Evolutionary conservation across 1,140 invertebrate genomes (phyloP), one percentile per base, ranked within the genome.

Genomic region (Heterodera schachtii): DNA sequence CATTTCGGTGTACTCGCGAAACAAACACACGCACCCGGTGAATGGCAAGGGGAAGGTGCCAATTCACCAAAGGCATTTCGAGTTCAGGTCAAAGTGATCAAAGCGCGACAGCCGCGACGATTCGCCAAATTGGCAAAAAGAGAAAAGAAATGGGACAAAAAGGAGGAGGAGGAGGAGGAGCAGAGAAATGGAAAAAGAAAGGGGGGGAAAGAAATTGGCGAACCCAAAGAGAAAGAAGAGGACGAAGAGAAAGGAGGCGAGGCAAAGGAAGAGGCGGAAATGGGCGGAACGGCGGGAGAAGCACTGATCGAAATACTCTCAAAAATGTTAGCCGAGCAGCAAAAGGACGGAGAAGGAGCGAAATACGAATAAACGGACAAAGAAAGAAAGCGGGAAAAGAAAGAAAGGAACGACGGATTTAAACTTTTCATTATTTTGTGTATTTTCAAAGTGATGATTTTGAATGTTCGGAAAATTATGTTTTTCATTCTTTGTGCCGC

Each of bases 21-120:
- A 71, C 69, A 46, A 71, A 46, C 69, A 71, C 69, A 71, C 69
- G 21, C 69, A 71, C 69, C 31, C 31, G 69, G 69, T 71, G 69
- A 71, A 52, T 52, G 11, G 49, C 11, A 8, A 52, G 11, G 11
- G 31, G 11, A 8, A 52, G 49, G 6, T 8, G 49, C 11, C 49
- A 52, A 52, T 52, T 52, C 11, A 52, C 49, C 49, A 52, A 8
- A 11, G 2, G 49, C 6, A 8, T 8, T 52, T 2, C 11, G 49
- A 11, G 6, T 52, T 52, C 49, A 52, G 49, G 49, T 52, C 49
- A 52, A 71, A n/a, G 44, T 46, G 9, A 71, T 71, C 6, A 71
- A 71, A 41, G 69, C 69, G 31, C 9, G 69, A 41, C 69, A 71
- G 69, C 69, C 69, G 69, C 31, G 69, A 71, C 9, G 69, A 19